phyloP scores from a whole-genome alignment of 2,888 invertebrate genomes.

The Carcina quercana region DNA sequence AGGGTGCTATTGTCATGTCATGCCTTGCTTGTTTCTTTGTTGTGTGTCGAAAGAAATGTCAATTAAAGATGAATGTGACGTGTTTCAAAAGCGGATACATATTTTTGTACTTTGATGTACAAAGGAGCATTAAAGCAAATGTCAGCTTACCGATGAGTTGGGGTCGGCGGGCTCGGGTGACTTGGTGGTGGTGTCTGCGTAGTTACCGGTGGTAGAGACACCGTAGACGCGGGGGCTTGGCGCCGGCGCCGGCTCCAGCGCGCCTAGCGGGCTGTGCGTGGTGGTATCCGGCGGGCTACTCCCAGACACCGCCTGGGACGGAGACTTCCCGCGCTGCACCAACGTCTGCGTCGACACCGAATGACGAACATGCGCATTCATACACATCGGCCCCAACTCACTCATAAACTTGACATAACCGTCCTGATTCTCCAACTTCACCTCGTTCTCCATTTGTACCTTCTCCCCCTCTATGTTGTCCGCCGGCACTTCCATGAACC shows the following conservation, averaged over 20 bases:
- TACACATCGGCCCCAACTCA: conserved; percentile 25
- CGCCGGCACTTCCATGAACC: conserved; percentile 30
- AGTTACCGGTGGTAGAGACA: conserved; percentile 30
- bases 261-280: conserved; percentile 85
- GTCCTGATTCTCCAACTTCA: conserved; percentile 24
- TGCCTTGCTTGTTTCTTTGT: no score
- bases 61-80: no score
- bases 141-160: conserved; percentile 57
- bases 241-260: conserved; percentile 45
- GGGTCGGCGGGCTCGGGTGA: conserved; percentile 44
- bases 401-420: conserved; percentile 36
- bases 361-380: conserved; percentile 61
- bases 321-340: conserved; percentile 43
- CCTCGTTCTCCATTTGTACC: conserved; percentile 15
- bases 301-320: conserved; percentile 37
- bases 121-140: no score
- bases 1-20: no score
- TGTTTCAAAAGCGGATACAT: no score
- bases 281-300: conserved; percentile 86
- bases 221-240: conserved; percentile 27
- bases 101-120: no score
- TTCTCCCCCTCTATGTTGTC: conserved; percentile 16
- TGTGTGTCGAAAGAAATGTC: no score
- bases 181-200: conserved; percentile 63
- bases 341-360: conserved; percentile 86